Evolutionary conservation across 1,140 invertebrate genomes (phyloP).

Genomic region (Pseudoatta argentina): DNA sequence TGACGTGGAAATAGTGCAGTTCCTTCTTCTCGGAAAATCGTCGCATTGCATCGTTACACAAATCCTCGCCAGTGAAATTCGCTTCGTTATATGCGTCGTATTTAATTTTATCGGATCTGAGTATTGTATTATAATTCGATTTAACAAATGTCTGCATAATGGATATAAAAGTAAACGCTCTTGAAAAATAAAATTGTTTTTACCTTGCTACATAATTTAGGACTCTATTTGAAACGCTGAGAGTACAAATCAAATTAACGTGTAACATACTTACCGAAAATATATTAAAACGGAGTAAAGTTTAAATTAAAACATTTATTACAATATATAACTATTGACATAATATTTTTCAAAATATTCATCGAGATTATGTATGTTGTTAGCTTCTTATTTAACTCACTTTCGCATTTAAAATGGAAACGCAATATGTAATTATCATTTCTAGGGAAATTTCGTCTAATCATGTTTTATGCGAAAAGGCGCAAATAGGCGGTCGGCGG

Average conservation of each 20-base stretch:
- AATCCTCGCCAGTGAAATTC: constrained; percentile 32
- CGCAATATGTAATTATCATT: background rate
- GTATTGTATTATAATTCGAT: constrained; percentile 1
- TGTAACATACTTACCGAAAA: background rate
- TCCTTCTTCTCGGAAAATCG: background rate
- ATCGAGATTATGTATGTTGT: background rate
- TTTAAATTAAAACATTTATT: background rate
- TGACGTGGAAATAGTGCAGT: constrained; percentile 4
- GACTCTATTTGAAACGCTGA: background rate
- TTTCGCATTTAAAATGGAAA: background rate
- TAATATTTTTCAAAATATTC: background rate
- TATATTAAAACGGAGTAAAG: background rate
- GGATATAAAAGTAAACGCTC: background rate
- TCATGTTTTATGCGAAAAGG: constrained; percentile 15
- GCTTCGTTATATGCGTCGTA: constrained; percentile 21
- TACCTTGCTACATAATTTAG: background rate
- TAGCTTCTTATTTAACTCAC: background rate
- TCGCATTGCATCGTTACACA: constrained; percentile 26
- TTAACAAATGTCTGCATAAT: background rate
- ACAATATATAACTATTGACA: background rate
- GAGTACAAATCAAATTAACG: background rate
- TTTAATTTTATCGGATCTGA: constrained; percentile 35
- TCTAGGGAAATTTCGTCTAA: background rate
- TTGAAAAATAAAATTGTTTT: background rate
- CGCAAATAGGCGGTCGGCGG: constrained; percentile 15